These are phyloP conservation scores for Holocentrus rufus DNA, from an alignment of 2,797 vertebrate genomes.

Conservation along the genomic window DNA sequence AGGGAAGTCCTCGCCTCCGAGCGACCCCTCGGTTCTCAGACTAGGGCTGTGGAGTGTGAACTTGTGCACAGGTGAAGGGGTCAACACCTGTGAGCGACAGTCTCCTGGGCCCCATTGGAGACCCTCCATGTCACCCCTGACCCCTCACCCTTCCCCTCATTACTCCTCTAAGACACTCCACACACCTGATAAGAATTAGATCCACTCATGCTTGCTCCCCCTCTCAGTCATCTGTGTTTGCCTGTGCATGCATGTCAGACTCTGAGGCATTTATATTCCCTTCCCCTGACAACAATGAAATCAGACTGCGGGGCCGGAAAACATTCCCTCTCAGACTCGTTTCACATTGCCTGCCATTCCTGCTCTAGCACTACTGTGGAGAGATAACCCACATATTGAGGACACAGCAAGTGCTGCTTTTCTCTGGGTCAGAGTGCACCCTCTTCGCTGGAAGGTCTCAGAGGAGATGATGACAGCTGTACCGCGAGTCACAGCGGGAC, in stretches of 20 bases:
- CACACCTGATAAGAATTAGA: conserved; percentile 77
- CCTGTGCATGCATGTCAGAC: conserved; percentile 49
- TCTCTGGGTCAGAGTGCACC: conserved; percentile 53
- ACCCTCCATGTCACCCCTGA: conserved; percentile 64
- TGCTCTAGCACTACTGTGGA: conserved; percentile 36
- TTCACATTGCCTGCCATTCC: conserved; percentile 21
- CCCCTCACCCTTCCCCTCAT: conserved; percentile 66
- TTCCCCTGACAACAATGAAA: conserved; percentile 40
- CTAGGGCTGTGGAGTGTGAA: conserved; percentile 60
- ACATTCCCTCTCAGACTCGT: conserved; percentile 57
- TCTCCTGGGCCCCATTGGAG: conserved; percentile 69
- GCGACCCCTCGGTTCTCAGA: conserved; percentile 57
- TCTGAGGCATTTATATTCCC: conserved; percentile 45
- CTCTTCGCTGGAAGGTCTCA: conserved; percentile 50
- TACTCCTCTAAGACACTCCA: conserved; percentile 58
- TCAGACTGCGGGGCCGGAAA: conserved; percentile 30
- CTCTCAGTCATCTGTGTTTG: conserved; percentile 40
- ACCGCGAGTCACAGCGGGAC: conserved; percentile 23
- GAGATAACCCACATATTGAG: conserved; percentile 54
- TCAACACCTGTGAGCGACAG: conserved; percentile 55
- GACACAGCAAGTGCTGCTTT: conserved; percentile 40
- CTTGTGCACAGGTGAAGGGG: conserved; percentile 71
- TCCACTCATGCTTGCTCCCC: conserved; percentile 39
- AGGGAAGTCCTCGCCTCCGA: conserved; percentile 33
- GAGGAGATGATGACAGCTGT: conserved; percentile 58